Evolutionary conservation across 1,140 invertebrate genomes (phyloP), one percentile per base, ranked within the genome.

Genomic region (Drosophila kurseongensis): DNA sequence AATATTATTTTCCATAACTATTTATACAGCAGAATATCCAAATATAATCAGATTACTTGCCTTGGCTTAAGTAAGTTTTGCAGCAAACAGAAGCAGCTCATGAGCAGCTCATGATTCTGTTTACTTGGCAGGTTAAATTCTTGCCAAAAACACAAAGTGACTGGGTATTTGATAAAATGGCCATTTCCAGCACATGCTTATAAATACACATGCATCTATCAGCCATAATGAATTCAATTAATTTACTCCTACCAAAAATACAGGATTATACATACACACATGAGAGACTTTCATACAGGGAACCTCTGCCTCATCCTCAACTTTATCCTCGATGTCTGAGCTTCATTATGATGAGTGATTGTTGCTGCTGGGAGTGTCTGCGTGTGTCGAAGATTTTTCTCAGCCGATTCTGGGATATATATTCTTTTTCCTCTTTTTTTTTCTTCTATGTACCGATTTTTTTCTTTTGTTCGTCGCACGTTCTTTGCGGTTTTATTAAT

Each of bases 341-440:
- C 78, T 75, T 82, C 75, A 88, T 86, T 88, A 86, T 82, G 82
- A 86, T 86, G 82, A 86, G 83, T 82, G 83, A 86, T 86, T 86
- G 77, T 86, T 60, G 81, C 55, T 73, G 66, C 78, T 68, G 66
- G 55, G 55, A 47, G 73, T 61, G 71, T 60, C 57, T 71, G 75
- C 58, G 52, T 63, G 61, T 73, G 65, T 80, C 76, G 52, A 73
- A 65, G 58, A 83, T 62, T 66, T 58, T 45, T 47, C 32, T 41
- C 45, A 5, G 41, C 14, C 18, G 23, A 40, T 61, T 35, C 23
- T 18, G 9, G 14, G 10, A 3, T n/a, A 23, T 5, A 23, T 5
- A 6, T 18, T 57, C 23, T 16, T 42, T 36, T 42, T 14, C 38
- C 18, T 13, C 29, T 10, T 0, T 23, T 63, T 63, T 65, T 18